These are phyloP conservation scores for Myocastor coypus DNA, from an alignment of 2,113 vertebrate species.

Conservation along the genomic window DNA sequence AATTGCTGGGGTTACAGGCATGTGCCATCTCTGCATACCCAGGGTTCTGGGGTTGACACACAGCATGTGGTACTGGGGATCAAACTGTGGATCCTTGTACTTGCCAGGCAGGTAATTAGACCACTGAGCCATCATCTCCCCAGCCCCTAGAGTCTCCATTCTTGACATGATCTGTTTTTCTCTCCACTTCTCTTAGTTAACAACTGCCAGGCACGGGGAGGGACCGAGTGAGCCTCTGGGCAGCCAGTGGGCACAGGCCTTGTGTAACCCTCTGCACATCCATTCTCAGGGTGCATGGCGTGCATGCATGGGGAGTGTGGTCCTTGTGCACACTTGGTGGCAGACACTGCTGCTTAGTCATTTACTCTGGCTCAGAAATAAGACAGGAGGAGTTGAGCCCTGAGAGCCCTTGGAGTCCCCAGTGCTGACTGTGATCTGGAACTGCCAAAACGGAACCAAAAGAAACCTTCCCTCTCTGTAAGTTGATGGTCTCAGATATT, in stretches of 20 bases:
- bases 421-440: neutral
- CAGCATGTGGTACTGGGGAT: too few species aligned
- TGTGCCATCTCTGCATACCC: neutral
- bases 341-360: neutral
- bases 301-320: neutral
- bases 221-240: neutral
- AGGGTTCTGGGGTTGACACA: too few species aligned
- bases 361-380: neutral
- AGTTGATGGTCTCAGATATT: neutral
- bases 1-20: neutral
- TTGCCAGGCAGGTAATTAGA: too few species aligned
- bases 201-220: neutral
- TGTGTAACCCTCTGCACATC: neutral
- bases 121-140: too few species aligned
- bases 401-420: neutral
- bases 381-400: neutral
- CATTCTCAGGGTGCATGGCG: neutral
- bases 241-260: neutral
- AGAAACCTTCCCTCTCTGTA: neutral
- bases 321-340: neutral
- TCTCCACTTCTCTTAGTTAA: neutral
- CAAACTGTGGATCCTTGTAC: too few species aligned
- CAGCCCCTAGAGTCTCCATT: neutral
- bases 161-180: neutral
- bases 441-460: neutral